phyloP scores from a whole-genome alignment of 2,888 invertebrate genomes.

The Heterodera filipjevi region DNA sequence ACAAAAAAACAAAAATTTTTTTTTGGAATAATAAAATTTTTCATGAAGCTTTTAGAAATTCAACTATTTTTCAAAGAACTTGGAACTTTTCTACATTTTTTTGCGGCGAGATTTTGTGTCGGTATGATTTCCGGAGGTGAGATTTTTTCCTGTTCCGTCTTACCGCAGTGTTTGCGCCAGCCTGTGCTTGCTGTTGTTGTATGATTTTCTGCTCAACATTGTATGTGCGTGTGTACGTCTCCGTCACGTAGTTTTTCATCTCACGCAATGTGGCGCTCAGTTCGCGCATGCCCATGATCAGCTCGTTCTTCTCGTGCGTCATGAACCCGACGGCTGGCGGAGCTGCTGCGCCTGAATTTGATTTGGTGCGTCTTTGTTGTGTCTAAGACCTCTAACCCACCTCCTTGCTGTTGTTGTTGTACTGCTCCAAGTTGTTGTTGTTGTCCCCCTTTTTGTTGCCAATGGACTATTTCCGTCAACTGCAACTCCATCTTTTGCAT shows the following conservation, averaged over 20 bases:
- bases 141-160: background rate
- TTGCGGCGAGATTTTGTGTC: conserved; percentile 16
- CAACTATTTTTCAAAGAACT: no score
- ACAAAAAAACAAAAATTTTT: conserved; percentile 18
- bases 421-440: conserved; percentile 11
- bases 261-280: conserved; percentile 80
- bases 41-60: background rate
- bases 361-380: no score
- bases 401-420: background rate
- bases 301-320: conserved; percentile 84
- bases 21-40: background rate
- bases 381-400: background rate
- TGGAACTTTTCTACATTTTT: background rate
- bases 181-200: conserved; percentile 32
- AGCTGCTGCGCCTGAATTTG: no score
- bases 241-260: conserved; percentile 70
- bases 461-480: conserved; percentile 50
- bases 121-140: background rate
- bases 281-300: conserved; percentile 82
- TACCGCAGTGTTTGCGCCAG: conserved; percentile 13
- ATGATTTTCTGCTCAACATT: conserved; percentile 58
- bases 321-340: conserved; percentile 73
- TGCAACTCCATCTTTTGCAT: conserved; percentile 60
- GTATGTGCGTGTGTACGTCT: conserved; percentile 61
- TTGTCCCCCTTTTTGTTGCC: background rate